Evolutionary conservation across 2,797 vertebrate genomes (phyloP).

Genomic region (Lateolabrax maculatus): DNA sequence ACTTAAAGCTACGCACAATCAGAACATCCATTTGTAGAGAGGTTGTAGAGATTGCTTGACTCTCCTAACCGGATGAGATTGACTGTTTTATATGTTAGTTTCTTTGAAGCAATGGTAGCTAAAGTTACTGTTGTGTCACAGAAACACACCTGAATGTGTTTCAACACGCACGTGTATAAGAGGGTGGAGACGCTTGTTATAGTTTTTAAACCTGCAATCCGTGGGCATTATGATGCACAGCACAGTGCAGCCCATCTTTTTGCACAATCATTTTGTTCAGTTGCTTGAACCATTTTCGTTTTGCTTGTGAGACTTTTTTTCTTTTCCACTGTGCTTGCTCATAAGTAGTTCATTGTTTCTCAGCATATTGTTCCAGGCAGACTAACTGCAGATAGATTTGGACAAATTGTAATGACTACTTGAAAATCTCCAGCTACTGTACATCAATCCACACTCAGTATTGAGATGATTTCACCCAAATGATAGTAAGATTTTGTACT

Average conservation of each 20-base stretch:
- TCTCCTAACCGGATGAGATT: constrained; percentile 55
- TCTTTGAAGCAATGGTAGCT: constrained; percentile 55
- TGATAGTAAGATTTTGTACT: constrained; percentile 63
- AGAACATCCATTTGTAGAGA: constrained; percentile 71
- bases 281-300: constrained; percentile 41
- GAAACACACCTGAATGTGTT: constrained; percentile 60
- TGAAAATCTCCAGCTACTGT: constrained; percentile 76
- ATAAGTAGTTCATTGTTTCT: constrained; percentile 43
- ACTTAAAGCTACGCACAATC: constrained; percentile 87
- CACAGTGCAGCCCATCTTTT: constrained; percentile 60
- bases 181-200: constrained; percentile 37
- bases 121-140: constrained; percentile 53
- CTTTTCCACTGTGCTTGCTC: constrained; percentile 49
- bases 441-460: constrained; percentile 63
- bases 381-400: constrained; percentile 54
- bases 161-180: constrained; percentile 39
- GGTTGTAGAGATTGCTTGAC: constrained; percentile 57
- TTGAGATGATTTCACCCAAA: constrained; percentile 55
- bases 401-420: constrained; percentile 68
- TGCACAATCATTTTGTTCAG: constrained; percentile 70
- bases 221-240: constrained; percentile 68
- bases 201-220: constrained; percentile 45
- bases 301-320: constrained; percentile 26
- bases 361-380: constrained; percentile 50
- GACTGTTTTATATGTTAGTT: constrained; percentile 69